Base-by-base conservation (phyloP, 2,113 vertebrate genomes). In the Chelonoidis abingdonii region DNA sequence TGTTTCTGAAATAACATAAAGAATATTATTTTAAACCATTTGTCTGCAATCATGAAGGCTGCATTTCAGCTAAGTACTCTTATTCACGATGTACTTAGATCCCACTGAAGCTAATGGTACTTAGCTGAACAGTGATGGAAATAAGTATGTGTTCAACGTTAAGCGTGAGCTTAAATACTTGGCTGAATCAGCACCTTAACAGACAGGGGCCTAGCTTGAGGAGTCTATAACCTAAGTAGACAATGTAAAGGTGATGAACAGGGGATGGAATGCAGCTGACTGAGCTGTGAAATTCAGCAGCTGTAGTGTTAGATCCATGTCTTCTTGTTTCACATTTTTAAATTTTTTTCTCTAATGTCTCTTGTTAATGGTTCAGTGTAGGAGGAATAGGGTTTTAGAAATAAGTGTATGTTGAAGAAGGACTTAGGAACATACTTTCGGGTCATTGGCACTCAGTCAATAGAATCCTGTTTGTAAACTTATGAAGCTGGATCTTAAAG, bases 151-250 rank as follows among this genome's bases (percentile, higher is more conserved):
- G 86, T 59, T 94, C 62, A 69, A n/a, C 6, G 12, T 69, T n/a
- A 69, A 84, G 59, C 83, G 80, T 88, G 86, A 89, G 92, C 84
- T 65, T 17, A 81, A 95, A 85, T 27, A 16, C 49, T 27, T 4
- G 69, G 56, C 69, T 94, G 95, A 92, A 94, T 90, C 95, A 94
- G 25, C 53, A 76, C 93, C 88, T 87, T 84, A 22, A 69, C 83
- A 93, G 87, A 90, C 89, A 84, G 89, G 90, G 83, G 94, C 94
- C 89, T 44, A 86, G 84, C 91, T 83, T 69, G 93, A 92, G 92
- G 83, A 83, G 93, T 1, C 56, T 87, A 69, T 82, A 94, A 75
- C 76, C 80, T 90, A 87, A 95, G 94, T 69, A 82, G 82, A 69
- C 87, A 80, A 90, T 93, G 10, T 25, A 93, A 96, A 90, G 52